Evolutionary conservation across 2,113 vertebrate species (phyloP), one percentile per base, ranked within the genome.

Genomic region (Seriola dumerili): DNA sequence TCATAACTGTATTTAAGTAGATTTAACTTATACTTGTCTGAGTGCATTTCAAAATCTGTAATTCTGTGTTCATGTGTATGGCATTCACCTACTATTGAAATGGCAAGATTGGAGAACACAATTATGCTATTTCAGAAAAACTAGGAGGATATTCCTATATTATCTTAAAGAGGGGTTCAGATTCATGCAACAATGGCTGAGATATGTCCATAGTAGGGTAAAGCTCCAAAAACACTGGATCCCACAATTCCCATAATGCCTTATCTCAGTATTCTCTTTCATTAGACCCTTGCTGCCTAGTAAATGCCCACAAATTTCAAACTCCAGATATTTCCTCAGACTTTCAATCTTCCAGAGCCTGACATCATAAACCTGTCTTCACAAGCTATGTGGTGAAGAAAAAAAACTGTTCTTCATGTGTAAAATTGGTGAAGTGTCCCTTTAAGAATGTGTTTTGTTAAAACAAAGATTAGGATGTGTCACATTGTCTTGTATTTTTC

Each of bases 391-490:
- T 23, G 23, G 23, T 23, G 23, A 23, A 23, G 23, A 23, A 23
- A 23, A 23, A 23, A 34, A 34, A 3, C 34, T 34, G 34, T 3
- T 34, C 34, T 34, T 34, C 34, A 36, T 4, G 14, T 38, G 1
- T 46, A 63, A 40, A 63, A 40, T 29, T 42, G 2, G 21, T 29
- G 34, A 3, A 13, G 17, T 44, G 5, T 12, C 19, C 19, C 38
- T 42, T 25, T 17, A 61, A 66, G 9, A 10, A 32, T 8, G 21
- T 42, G 4, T 36, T 36, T 36, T 36, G 34, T 6, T 54, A 42
- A 68, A 80, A 38, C 72, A 25, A 81, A 67, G 1, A 74, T 83
- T 21, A 58, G 36, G 16, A 36, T 62, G 19, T 66, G 12, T 62
- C 21, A 58, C 3, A 13, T 25, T 58, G 34, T 54, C 2, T 32